Evolutionary conservation across 2,797 vertebrate species (phyloP).

Genomic region (Pseudochirops cupreus): DNA sequence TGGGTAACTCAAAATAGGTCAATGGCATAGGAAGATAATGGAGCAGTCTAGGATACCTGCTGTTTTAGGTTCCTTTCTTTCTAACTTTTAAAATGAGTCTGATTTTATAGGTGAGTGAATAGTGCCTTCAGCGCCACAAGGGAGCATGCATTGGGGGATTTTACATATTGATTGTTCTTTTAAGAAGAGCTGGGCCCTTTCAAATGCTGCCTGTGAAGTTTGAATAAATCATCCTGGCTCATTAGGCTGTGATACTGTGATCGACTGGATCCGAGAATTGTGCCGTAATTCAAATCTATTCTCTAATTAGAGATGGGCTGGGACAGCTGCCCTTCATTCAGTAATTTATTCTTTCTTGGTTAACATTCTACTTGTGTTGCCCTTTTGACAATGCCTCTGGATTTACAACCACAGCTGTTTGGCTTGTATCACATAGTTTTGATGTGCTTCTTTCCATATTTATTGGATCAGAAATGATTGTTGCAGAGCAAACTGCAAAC

Average conservation of each 20-base stretch:
- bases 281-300: not conserved
- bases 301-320: not conserved
- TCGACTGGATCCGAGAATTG: slow-evolving; percentile 11
- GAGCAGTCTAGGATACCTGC: slow-evolving; percentile 29
- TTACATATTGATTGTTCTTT: slow-evolving; percentile 36
- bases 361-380: slow-evolving; percentile 60
- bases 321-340: slow-evolving; percentile 2
- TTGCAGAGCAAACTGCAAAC: slow-evolving; percentile 23
- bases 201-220: not conserved
- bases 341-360: slow-evolving; percentile 43
- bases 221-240: slow-evolving; percentile 33
- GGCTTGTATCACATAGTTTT: slow-evolving; percentile 56
- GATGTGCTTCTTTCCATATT: slow-evolving; percentile 49
- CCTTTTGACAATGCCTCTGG: slow-evolving; percentile 60
- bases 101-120: slow-evolving; percentile 17
- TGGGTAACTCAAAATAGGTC: slow-evolving; percentile 39
- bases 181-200: slow-evolving; percentile 3
- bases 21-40: slow-evolving; percentile 15
- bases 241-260: not conserved
- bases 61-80: slow-evolving; percentile 45
- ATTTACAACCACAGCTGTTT: slow-evolving; percentile 57
- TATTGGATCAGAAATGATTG: slow-evolving; percentile 67
- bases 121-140: not conserved
- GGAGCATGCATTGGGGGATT: slow-evolving; percentile 16
- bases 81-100: slow-evolving; percentile 38